These are phyloP conservation scores for Erpobdella octoculata DNA, from an alignment of 2,888 invertebrate species.

Conservation along the genomic window DNA sequence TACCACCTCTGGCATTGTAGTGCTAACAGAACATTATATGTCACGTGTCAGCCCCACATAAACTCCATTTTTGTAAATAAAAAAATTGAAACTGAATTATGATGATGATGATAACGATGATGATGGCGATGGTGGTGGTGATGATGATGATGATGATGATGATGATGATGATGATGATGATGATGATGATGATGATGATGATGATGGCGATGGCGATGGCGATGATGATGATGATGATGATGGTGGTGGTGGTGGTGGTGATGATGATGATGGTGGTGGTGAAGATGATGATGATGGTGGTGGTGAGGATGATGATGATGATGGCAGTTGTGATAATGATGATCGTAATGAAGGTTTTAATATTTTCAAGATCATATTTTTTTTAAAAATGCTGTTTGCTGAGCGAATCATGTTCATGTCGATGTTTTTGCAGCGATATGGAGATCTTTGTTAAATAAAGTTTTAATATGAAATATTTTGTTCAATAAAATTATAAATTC, in stretches of 20 bases:
- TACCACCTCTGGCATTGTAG: too few relatives aligned
- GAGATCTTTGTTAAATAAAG: too few relatives aligned
- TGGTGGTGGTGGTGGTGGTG: not conserved
- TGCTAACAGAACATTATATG: too few relatives aligned
- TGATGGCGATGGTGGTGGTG: slow-evolving; percentile 19
- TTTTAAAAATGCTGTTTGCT: not conserved
- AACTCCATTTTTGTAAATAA: too few relatives aligned
- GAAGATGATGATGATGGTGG: not conserved
- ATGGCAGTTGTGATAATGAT: not conserved
- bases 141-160: slow-evolving; percentile 20
- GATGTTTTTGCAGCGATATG: too few relatives aligned
- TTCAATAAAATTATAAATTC: too few relatives aligned
- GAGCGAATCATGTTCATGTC: too few relatives aligned
- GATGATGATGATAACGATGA: slow-evolving; percentile 16
- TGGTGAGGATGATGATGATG: not conserved
- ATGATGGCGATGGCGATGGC: slow-evolving; percentile 8
- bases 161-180: slow-evolving; percentile 21
- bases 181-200: slow-evolving; percentile 16
- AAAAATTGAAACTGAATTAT: not conserved
- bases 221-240: not conserved
- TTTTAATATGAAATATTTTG: too few relatives aligned
- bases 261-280: not conserved
- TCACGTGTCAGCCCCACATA: too few relatives aligned
- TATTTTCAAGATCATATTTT: not conserved
- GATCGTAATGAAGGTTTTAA: not conserved